phyloP scores from a whole-genome alignment of 2,797 vertebrate species.

The Ambastaia sidthimunki region DNA sequence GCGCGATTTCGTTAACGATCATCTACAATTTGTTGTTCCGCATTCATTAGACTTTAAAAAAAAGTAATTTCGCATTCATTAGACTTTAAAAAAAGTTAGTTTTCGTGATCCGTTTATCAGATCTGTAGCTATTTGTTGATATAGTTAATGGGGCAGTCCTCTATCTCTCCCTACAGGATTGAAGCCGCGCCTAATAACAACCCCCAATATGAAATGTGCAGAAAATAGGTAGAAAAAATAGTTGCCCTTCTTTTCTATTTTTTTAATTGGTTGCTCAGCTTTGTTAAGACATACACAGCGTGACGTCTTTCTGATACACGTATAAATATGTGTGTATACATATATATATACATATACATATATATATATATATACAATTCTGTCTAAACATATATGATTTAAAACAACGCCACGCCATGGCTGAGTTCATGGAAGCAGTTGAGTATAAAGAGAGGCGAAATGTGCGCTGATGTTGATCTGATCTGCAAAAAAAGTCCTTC shows the following conservation, averaged over 20 bases:
- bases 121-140: conserved; percentile 14
- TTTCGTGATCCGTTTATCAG: background rate
- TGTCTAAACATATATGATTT: conserved; percentile 14
- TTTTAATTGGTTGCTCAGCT: conserved; percentile 48
- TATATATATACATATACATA: background rate
- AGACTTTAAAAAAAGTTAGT: background rate
- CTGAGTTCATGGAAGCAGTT: conserved; percentile 66
- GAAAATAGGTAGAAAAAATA: conserved; percentile 36
- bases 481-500: conserved; percentile 64
- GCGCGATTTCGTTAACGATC: background rate
- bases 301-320: conserved; percentile 55
- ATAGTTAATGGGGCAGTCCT: conserved; percentile 30
- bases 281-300: conserved; percentile 42
- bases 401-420: conserved; percentile 66
- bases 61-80: background rate
- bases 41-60: background rate
- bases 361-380: conserved; percentile 15
- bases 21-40: background rate
- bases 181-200: conserved; percentile 39
- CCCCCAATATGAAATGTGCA: conserved; percentile 22
- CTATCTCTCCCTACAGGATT: background rate
- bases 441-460: conserved; percentile 61
- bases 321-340: conserved; percentile 26
- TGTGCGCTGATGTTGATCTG: conserved; percentile 62
- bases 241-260: conserved; percentile 24